Percentiles rank a stretch among this genome's conserved stretches.
phyloP scores from a whole-genome alignment of 2,797 vertebrate genomes.

The Pyrrhura leucotis region DNA sequence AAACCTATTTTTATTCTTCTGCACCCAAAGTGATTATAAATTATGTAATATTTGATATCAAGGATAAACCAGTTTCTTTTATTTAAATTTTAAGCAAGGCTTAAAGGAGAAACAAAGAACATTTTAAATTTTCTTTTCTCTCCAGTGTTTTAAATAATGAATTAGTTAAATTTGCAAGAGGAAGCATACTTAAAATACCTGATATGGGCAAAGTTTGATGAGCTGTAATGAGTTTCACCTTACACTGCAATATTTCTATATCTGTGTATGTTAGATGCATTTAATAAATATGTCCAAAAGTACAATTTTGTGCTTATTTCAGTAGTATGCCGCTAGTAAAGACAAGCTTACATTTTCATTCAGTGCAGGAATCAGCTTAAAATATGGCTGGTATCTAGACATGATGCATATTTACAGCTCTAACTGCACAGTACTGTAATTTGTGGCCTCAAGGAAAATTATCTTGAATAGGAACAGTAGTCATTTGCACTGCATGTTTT shows the following conservation, averaged over 20 bases:
- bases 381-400: background rate
- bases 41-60: background rate
- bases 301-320: background rate
- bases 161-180: background rate
- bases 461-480: background rate
- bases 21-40: background rate
- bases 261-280: background rate
- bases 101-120: background rate
- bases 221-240: background rate
- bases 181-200: background rate
- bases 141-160: background rate
- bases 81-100: background rate
- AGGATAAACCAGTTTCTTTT: background rate
- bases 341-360: background rate
- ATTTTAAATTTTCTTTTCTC: background rate
- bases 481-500: background rate
- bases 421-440: background rate
- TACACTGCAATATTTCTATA: background rate
- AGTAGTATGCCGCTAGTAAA: background rate
- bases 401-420: background rate
- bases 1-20: background rate
- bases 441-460: background rate
- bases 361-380: background rate
- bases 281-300: background rate
- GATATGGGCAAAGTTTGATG: background rate